Conservation (phyloP, 2,888 invertebrate genomes). For the Andrena flavipes region DNA sequence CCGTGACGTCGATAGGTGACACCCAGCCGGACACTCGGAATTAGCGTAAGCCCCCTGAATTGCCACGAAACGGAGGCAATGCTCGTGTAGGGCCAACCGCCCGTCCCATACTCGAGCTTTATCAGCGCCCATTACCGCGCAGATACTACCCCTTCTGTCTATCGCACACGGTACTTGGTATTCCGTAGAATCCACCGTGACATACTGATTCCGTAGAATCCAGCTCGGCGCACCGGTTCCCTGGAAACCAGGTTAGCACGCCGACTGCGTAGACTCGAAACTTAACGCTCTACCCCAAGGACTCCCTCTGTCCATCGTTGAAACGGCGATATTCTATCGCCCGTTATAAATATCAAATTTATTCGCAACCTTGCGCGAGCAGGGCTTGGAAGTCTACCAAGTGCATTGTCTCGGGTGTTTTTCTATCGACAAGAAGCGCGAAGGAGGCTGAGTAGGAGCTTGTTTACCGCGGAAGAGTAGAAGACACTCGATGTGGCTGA, state of each 20-base stretch:
- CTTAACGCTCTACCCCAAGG: neutral
- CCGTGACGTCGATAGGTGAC: conserved; percentile 38
- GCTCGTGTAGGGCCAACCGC: conserved; percentile 2
- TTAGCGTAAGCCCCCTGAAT: conserved; percentile 34
- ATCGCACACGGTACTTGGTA: neutral
- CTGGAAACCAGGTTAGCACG: neutral
- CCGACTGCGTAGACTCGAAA: neutral
- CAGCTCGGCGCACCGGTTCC: neutral
- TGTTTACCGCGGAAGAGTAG: conserved; percentile 26
- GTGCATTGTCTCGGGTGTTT: conserved; percentile 34
- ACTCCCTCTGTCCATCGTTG: conserved; percentile 1
- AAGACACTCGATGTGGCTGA: neutral
- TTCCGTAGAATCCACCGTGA: conserved; percentile 1
- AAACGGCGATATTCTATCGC: neutral
- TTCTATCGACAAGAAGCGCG: conserved; percentile 5
- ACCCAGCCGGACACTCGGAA: conserved; percentile 35
- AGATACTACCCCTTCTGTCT: conserved; percentile 19
- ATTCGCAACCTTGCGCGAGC: conserved; percentile 32
- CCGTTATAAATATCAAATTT: conserved; percentile 54
- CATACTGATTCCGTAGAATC: conserved; percentile 12
- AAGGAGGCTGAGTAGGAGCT: neutral
- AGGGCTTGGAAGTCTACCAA: conserved; percentile 57
- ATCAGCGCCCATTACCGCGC: conserved; percentile 34
- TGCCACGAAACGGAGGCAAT: conserved; percentile 45
- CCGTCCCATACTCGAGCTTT: conserved; percentile 19